Conservation (phyloP, 2,113 vertebrate genomes). For the rat (Rattus norvegicus) region DNA sequence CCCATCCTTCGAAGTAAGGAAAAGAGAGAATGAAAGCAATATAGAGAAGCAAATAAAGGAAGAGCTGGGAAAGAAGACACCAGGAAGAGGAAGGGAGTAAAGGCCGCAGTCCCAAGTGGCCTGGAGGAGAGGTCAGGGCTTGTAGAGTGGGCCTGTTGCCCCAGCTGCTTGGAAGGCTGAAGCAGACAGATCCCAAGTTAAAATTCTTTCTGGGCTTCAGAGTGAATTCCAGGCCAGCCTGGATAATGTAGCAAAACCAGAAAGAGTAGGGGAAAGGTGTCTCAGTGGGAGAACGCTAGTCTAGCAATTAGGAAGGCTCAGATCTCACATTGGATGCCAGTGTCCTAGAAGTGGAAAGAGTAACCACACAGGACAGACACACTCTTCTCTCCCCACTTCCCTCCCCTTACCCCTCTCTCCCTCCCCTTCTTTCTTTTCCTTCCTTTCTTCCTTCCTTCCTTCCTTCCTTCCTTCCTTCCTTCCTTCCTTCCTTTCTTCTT, state of each 20-base stretch:
- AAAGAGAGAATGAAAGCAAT: background rate
- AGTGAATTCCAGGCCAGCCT: background rate
- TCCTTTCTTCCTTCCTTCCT: too few species aligned
- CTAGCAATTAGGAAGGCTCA: background rate
- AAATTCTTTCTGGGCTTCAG: background rate
- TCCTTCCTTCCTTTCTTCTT: too few species aligned
- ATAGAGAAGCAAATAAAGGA: background rate
- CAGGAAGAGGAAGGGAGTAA: background rate
- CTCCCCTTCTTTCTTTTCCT: too few species aligned
- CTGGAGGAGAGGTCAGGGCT: background rate
- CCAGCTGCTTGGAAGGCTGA: background rate
- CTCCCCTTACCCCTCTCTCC: too few species aligned
- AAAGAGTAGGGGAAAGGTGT: too few species aligned
- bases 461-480: too few species aligned
- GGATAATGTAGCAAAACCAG: background rate
- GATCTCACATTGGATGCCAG: background rate
- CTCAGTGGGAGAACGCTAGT: background rate
- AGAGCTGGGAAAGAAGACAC: background rate
- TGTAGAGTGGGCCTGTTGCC: background rate
- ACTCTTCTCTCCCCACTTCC: too few species aligned
- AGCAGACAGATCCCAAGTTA: background rate
- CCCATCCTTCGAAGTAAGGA: background rate
- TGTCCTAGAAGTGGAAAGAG: background rate
- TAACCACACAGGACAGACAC: background rate
- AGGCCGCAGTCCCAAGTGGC: background rate